Base-by-base conservation (phyloP, 2,797 vertebrate genomes). In the Xiphophorus birchmanni region DNA sequence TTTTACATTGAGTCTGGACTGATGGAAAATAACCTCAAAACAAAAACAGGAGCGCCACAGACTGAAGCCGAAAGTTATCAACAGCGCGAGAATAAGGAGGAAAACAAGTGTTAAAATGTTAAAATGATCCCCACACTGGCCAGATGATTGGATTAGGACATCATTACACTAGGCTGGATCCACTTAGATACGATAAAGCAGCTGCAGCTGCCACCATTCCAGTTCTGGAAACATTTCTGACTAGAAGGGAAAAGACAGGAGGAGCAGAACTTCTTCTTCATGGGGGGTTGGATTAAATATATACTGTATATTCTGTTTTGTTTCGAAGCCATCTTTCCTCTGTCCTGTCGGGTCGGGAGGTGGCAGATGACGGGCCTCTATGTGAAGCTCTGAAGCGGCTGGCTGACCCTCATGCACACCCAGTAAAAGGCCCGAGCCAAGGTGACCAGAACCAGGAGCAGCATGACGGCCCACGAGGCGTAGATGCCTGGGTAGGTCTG, bases 341-440 rank as follows among this genome's bases (percentile, higher is more conserved):
- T 87, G 73, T 83, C 79, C 83, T 63, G 83, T 75, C 44, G 47
- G 80, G 71, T 76, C 73, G 69, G 75, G 79, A 82, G n/a, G 76
- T 21, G 42, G 82, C 73, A 40, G 77, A 74, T 35, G 54, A 65
- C 15, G 48, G 63, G 45, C 56, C 67, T 92, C 84, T 96, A 96
- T 95, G 97, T 96, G 95, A 97, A 97, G 95, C 94, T 97, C 95
- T 97, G 97, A 84, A 97, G 95, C 71, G 97, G 97, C 87, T 97
- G 96, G 95, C 97, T 98, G 95, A 98, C 97, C 91, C 96, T 95
- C 96, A 98, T 97, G 94, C 97, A 98, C 90, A 95, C 96, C 97
- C 97, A 98, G 93, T 98, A 98, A 77, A 97, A 96, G 50, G 96
- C 97, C 86, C 97, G 96, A 32, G 95, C 96, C 86, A 98, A 90